Conservation (phyloP, 2,797 vertebrate genomes). For the Coilia nasus region DNA sequence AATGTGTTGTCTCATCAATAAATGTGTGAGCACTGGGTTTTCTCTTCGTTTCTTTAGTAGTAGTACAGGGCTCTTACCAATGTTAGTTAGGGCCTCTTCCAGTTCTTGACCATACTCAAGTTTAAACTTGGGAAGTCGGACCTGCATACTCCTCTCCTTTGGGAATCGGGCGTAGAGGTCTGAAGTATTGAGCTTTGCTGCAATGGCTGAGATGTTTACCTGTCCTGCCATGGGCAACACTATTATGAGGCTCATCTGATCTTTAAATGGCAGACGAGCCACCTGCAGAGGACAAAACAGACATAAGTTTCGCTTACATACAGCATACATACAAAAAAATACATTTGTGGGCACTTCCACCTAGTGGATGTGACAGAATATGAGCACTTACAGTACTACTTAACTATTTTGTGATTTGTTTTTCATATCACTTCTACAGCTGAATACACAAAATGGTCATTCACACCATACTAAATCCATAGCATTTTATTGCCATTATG, state of each 20-base stretch:
- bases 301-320: not conserved
- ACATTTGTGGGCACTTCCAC: not conserved
- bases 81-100: slow-evolving; percentile 76
- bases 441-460: not conserved
- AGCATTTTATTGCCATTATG: too few relatives aligned
- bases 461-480: too few relatives aligned
- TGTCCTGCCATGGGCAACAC: slow-evolving; percentile 78
- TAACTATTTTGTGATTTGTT: too few relatives aligned
- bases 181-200: slow-evolving; percentile 77
- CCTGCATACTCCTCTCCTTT: slow-evolving; percentile 77
- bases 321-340: too few relatives aligned
- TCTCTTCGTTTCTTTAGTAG: not conserved
- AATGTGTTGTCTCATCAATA: not conserved
- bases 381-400: too few relatives aligned
- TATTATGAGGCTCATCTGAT: slow-evolving; percentile 85
- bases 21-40: not conserved
- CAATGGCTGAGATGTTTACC: slow-evolving; percentile 76
- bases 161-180: slow-evolving; percentile 78
- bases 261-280: slow-evolving; percentile 88
- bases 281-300: slow-evolving; percentile 72
- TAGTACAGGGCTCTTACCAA: slow-evolving; percentile 87
- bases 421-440: too few relatives aligned
- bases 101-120: slow-evolving; percentile 85
- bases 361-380: too few relatives aligned
- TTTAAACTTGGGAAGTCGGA: slow-evolving; percentile 91